Evolutionary conservation across 2,797 vertebrate species (phyloP).

Genomic region (Dryobates pubescens): DNA sequence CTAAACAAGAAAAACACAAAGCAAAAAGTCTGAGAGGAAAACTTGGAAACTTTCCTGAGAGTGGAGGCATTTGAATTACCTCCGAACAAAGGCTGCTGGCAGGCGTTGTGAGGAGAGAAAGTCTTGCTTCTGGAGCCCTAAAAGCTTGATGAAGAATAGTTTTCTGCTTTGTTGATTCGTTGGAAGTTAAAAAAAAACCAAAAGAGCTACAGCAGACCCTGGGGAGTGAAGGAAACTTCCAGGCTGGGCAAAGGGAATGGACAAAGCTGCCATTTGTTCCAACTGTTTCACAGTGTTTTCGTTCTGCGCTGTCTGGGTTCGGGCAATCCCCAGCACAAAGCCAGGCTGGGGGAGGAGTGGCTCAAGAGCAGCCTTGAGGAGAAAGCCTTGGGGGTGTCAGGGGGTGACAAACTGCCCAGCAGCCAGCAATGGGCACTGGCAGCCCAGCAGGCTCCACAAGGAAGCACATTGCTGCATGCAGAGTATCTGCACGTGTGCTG

Average conservation of each 20-base stretch:
- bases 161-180: neutral
- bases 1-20: neutral
- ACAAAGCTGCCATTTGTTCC: neutral
- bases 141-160: neutral
- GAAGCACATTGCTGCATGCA: too few relatives aligned
- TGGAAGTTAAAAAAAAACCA: neutral
- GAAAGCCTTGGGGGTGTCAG: too few relatives aligned
- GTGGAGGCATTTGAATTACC: constrained; percentile 25
- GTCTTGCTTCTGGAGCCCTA: neutral
- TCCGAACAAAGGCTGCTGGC: constrained; percentile 32
- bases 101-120: neutral
- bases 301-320: neutral
- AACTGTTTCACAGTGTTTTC: neutral
- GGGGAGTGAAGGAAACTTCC: neutral
- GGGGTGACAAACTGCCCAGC: too few relatives aligned
- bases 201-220: neutral
- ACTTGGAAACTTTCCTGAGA: constrained; percentile 48
- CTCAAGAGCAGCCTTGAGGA: too few relatives aligned
- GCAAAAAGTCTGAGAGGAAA: neutral
- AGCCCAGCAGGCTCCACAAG: too few relatives aligned
- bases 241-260: neutral
- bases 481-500: too few relatives aligned
- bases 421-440: too few relatives aligned
- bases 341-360: too few relatives aligned
- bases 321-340: too few relatives aligned